A percentile compares a stretch with the other conserved stretches of the same genome.
Evolutionary conservation across 2,113 vertebrate genomes (phyloP).

Genomic region (Neogale vison): DNA sequence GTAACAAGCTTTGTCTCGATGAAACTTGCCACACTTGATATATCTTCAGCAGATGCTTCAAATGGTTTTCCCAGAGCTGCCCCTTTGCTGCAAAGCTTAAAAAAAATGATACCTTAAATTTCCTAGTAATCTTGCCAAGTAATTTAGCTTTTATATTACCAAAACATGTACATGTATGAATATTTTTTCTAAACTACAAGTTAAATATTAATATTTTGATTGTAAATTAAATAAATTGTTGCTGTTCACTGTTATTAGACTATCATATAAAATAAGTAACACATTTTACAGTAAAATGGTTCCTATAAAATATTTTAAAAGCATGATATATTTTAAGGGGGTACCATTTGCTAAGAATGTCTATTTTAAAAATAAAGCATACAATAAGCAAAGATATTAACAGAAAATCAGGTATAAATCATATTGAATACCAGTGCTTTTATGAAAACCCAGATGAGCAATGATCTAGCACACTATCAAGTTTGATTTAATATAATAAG

Average conservation of each 20-base stretch:
- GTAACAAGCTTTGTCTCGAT: conserved; percentile 85
- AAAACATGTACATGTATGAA: background rate
- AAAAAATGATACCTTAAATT: conserved; percentile 40
- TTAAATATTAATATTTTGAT: conserved; percentile 61
- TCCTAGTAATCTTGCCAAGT: conserved; percentile 33
- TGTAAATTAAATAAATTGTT: conserved; percentile 59
- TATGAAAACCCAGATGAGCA: conserved; percentile 71
- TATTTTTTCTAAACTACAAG: conserved; percentile 2
- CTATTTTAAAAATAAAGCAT: conserved; percentile 68
- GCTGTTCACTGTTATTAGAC: conserved; percentile 21
- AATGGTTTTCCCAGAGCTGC: conserved; percentile 76
- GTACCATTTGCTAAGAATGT: conserved; percentile 53
- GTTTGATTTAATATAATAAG: conserved; percentile 80
- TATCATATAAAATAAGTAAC: conserved; percentile 41
- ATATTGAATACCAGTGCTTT: conserved; percentile 75
- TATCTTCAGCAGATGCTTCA: conserved; percentile 81
- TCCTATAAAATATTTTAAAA: conserved; percentile 55
- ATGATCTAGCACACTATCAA: conserved; percentile 70
- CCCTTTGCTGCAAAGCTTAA: conserved; percentile 84
- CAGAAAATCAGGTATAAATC: conserved; percentile 74
- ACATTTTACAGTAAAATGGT: conserved; percentile 59
- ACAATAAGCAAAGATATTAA: conserved; percentile 73
- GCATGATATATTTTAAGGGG: conserved; percentile 57
- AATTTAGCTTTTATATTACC: conserved; percentile 50
- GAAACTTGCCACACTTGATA: conserved; percentile 83